These are phyloP conservation scores for Reticulitermes lucifugus DNA, from an alignment of 2,888 invertebrate genomes.

Conservation along the genomic window DNA sequence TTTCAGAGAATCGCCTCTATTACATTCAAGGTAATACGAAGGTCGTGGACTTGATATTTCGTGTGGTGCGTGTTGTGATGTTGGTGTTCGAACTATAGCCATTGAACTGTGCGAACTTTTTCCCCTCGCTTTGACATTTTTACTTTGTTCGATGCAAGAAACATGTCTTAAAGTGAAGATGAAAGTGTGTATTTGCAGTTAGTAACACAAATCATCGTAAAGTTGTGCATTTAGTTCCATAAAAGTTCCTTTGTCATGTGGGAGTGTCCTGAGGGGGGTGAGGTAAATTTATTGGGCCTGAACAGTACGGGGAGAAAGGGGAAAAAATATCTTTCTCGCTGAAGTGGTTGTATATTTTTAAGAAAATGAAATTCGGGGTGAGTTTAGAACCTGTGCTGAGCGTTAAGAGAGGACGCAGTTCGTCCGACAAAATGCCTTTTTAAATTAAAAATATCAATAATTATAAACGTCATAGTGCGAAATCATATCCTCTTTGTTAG, in stretches of 20 bases:
- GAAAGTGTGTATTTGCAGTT: not conserved
- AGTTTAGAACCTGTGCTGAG: not conserved
- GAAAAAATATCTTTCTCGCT: not conserved
- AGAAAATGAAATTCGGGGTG: not conserved
- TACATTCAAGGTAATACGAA: conserved; percentile 46
- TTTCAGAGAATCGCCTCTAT: not conserved
- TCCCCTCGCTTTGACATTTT: conserved; percentile 19
- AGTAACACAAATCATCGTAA: not conserved
- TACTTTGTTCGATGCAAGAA: not conserved
- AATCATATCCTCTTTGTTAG: not conserved
- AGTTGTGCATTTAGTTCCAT: not conserved
- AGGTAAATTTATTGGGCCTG: conserved; percentile 35
- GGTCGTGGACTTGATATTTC: not conserved
- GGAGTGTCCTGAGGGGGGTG: conserved; percentile 45
- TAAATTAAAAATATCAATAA: not conserved
- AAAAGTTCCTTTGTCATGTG: conserved; percentile 30
- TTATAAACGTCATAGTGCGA: not conserved
- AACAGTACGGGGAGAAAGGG: not conserved
- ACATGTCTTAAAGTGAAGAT: not conserved
- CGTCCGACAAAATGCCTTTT: not conserved
- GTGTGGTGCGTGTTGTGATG: conserved; percentile 12
- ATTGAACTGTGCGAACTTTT: conserved; percentile 49
- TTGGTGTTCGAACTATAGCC: conserved; percentile 44
- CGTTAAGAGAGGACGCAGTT: not conserved
- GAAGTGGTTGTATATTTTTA: not conserved